Evolutionary conservation across 2,888 invertebrate genomes (phyloP).

Genomic region (Drosophila borborema): DNA sequence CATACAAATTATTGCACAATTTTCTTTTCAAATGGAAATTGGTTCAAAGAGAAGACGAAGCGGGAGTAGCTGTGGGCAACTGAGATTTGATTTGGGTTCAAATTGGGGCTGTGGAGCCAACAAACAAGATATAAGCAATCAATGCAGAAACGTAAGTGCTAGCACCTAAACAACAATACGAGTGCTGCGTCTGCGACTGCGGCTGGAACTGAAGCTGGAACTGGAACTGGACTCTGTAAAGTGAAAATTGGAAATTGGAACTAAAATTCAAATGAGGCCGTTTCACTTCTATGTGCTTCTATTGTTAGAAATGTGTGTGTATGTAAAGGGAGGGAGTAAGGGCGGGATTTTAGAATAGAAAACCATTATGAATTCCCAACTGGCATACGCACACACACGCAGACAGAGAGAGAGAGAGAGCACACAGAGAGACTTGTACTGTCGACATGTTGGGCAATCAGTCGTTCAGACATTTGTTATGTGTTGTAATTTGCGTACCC

Average conservation of each 20-base stretch:
- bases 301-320: conserved; percentile 60
- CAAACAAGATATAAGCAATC: conserved; percentile 24
- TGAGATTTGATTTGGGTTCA: conserved; percentile 18
- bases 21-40: conserved; percentile 14
- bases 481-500: conserved; percentile 75
- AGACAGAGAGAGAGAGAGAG: not conserved
- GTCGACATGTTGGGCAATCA: conserved; percentile 21
- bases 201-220: not conserved
- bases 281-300: conserved; percentile 2
- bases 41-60: not conserved
- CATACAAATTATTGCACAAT: conserved; percentile 18
- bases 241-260: conserved; percentile 7
- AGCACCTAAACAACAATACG: not conserved
- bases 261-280: conserved; percentile 26
- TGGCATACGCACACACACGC: not conserved
- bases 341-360: conserved; percentile 2
- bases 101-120: conserved; percentile 9
- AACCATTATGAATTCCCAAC: conserved; percentile 17
- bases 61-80: not conserved
- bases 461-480: conserved; percentile 76
- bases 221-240: conserved; percentile 9
- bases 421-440: conserved; percentile 11
- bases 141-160: conserved; percentile 13
- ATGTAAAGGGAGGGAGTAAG: not conserved
- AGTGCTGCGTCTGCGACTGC: not conserved